Percentiles rank a stretch among this genome's conserved stretches.
Conservation (phyloP, 2,888 invertebrate species). For the Rhopalosiphum nymphaeae region DNA sequence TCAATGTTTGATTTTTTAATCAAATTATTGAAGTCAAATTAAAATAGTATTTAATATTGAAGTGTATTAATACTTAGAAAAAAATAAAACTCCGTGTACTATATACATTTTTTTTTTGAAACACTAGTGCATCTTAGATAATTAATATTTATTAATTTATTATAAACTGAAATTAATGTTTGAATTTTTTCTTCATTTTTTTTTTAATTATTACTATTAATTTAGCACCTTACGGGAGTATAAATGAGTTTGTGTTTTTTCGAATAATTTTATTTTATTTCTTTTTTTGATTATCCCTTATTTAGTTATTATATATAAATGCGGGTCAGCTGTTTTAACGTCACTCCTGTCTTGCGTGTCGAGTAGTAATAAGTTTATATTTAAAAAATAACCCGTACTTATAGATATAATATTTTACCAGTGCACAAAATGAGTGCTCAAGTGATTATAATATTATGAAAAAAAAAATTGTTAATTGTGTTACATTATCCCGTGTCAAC, state of each 20-base stretch:
- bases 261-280: slow-evolving; percentile 52
- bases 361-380: slow-evolving; percentile 60
- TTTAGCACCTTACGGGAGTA: slow-evolving; percentile 57
- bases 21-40: not conserved
- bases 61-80: not conserved
- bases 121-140: slow-evolving; percentile 29
- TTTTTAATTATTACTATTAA: slow-evolving; percentile 48
- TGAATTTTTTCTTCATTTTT: slow-evolving; percentile 49
- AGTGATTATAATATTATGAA: slow-evolving; percentile 61
- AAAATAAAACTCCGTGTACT: not conserved
- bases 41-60: not conserved
- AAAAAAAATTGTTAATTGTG: slow-evolving; percentile 62
- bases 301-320: slow-evolving; percentile 50
- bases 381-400: slow-evolving; percentile 55
- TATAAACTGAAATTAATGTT: slow-evolving; percentile 44
- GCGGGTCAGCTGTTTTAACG: slow-evolving; percentile 23
- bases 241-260: slow-evolving; percentile 59
- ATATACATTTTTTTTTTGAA: slow-evolving; percentile 40
- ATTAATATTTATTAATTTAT: slow-evolving; percentile 49
- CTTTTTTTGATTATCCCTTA: slow-evolving; percentile 32
- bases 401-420: slow-evolving; percentile 61
- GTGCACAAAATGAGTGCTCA: slow-evolving; percentile 64
- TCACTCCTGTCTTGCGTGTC: slow-evolving; percentile 32
- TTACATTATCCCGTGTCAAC: slow-evolving; percentile 64
- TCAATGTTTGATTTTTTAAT: not conserved